phyloP scores from a whole-genome alignment of 2,113 vertebrate species.

The Eubucco bourcierii region DNA sequence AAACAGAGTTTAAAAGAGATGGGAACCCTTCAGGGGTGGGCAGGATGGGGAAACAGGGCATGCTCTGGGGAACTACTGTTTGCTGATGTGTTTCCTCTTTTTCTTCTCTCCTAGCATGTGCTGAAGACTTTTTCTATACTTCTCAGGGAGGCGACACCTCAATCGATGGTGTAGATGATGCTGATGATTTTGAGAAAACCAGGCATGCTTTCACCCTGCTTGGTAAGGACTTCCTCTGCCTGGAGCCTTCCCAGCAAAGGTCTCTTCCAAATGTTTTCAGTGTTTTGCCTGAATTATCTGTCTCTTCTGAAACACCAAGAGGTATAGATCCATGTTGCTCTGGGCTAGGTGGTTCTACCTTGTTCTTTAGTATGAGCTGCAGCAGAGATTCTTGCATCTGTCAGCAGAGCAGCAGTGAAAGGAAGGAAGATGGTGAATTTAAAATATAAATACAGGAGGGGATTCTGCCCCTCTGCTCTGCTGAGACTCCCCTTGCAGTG shows the following conservation, averaged over 20 bases:
- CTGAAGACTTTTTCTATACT: constrained; percentile 89
- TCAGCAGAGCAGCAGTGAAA: neutral
- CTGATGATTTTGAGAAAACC: constrained; percentile 87
- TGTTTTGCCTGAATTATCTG: neutral
- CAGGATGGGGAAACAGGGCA: neutral
- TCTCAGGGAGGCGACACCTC: constrained; percentile 84
- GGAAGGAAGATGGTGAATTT: neutral
- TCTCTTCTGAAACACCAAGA: neutral
- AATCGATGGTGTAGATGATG: constrained; percentile 87
- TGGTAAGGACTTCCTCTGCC: constrained; percentile 75
- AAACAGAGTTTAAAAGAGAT: neutral
- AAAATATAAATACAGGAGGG: neutral
- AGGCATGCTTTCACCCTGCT: constrained; percentile 86
- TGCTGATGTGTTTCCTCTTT: neutral
- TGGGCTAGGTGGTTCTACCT: neutral
- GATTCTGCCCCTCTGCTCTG: neutral
- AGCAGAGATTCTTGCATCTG: neutral
- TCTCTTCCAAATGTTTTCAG: neutral
- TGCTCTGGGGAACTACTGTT: neutral
- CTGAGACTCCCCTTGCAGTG: neutral
- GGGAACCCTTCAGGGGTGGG: neutral
- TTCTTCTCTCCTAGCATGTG: constrained; percentile 74
- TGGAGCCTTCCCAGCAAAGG: neutral
- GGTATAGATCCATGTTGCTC: neutral
- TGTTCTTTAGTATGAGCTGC: neutral